These are phyloP conservation scores for Palythoa grandiflora DNA, from an alignment of 92 coral and sea anemone species.

Conservation along the genomic window DNA sequence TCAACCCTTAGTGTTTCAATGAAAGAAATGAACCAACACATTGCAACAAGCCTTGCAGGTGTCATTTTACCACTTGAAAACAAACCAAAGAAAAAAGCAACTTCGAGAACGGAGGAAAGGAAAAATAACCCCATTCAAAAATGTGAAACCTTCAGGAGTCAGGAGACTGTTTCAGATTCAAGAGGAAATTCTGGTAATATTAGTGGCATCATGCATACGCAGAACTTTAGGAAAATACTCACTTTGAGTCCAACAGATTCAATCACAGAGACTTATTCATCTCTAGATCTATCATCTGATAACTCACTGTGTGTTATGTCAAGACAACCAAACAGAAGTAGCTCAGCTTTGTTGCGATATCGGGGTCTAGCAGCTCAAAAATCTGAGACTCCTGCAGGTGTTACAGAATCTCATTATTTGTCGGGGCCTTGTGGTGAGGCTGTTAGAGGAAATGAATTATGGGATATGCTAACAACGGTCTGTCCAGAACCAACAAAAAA, in stretches of 20 bases:
- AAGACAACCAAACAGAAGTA: constrained; percentile 78
- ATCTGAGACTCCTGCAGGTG: background rate
- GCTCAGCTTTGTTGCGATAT: constrained; percentile 83
- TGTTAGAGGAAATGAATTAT: constrained; percentile 81
- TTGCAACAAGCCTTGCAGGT: constrained; percentile 86
- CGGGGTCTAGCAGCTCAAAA: constrained; percentile 60
- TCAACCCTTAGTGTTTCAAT: constrained; percentile 70
- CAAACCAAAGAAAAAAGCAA: constrained; percentile 65
- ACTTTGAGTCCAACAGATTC: background rate
- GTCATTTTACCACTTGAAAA: constrained; percentile 77
- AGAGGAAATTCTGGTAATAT: background rate
- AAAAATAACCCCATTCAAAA: background rate
- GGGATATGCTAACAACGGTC: constrained; percentile 89
- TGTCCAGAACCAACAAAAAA: constrained; percentile 89
- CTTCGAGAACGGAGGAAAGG: constrained; percentile 1
- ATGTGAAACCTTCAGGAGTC: background rate
- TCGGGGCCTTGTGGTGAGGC: constrained; percentile 44
- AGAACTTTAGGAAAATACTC: background rate
- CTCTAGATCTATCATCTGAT: constrained; percentile 11
- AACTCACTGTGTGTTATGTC: constrained; percentile 59
- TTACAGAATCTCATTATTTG: constrained; percentile 3
- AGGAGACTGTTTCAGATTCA: background rate
- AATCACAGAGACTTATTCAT: constrained; percentile 15
- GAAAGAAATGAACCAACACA: constrained; percentile 79
- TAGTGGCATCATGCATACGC: background rate